A percentile compares a stretch with the other conserved stretches of the same genome.
Evolutionary conservation across 2,113 vertebrate genomes (phyloP).

Genomic region (Mesembrinibis cayennensis): DNA sequence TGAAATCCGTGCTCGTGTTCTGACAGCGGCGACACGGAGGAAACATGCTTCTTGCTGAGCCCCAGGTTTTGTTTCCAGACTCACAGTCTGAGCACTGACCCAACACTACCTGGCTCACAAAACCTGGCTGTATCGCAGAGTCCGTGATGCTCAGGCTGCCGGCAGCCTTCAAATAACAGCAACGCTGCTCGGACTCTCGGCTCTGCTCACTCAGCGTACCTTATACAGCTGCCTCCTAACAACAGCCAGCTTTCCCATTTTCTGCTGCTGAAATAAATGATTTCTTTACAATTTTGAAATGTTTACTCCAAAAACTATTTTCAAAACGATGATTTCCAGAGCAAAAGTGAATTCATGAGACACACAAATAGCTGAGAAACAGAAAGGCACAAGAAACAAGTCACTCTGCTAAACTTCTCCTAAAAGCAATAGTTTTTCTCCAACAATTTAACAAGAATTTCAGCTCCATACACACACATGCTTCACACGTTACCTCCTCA

Average conservation of each 20-base stretch:
- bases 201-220: not conserved
- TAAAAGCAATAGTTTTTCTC: not conserved
- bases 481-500: not conserved
- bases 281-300: not conserved
- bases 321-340: not conserved
- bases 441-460: not conserved
- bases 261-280: not conserved
- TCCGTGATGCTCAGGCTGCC: not conserved
- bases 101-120: not conserved
- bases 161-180: not conserved
- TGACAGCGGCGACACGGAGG: accelerated
- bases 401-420: not conserved
- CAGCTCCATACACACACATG: not conserved
- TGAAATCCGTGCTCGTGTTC: accelerated
- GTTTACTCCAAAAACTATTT: not conserved
- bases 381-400: not conserved
- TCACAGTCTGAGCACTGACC: not conserved
- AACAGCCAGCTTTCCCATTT: not conserved
- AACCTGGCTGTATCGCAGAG: too few relatives aligned
- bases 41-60: not conserved
- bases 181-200: not conserved
- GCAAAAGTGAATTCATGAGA: not conserved
- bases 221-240: not conserved
- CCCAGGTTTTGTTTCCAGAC: slow-evolving; percentile 8
- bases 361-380: not conserved